These are phyloP conservation scores for Apis mellifera DNA, from an alignment of 1,140 invertebrate genomes.

Conservation along the genomic window DNA sequence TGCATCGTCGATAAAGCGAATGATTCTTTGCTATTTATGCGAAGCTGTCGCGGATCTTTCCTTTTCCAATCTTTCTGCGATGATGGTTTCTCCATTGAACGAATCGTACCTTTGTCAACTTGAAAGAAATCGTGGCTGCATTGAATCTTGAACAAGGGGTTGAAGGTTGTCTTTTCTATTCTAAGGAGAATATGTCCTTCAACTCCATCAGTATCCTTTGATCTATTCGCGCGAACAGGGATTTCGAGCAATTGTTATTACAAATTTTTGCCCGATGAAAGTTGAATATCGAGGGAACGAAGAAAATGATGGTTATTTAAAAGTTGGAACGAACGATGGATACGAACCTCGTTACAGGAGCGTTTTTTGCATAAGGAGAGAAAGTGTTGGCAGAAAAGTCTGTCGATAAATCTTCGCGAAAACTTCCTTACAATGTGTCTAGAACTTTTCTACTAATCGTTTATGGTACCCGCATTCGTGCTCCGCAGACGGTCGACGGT, in stretches of 20 bases:
- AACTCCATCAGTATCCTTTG: not conserved
- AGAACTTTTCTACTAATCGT: not conserved
- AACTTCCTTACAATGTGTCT: not conserved
- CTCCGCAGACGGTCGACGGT: not conserved
- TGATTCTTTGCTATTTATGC: not conserved
- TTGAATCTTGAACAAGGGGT: not conserved
- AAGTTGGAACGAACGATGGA: not conserved
- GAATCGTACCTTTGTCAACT: conserved; percentile 4
- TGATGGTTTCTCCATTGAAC: not conserved
- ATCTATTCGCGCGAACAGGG: not conserved
- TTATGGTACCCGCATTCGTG: not conserved
- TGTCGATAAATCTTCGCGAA: not conserved
- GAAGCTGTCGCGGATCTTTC: conserved; percentile 7
- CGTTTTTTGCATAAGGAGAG: not conserved
- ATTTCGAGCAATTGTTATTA: not conserved
- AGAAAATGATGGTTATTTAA: too few species aligned
- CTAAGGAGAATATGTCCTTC: not conserved
- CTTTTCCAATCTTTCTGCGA: not conserved
- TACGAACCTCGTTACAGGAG: not conserved
- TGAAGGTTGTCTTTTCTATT: not conserved
- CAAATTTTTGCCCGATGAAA: not conserved
- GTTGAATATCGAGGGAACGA: not conserved
- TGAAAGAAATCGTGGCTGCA: not conserved
- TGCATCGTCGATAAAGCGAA: too few species aligned
- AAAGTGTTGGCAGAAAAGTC: conserved; percentile 4